Evolutionary conservation across 2,888 invertebrate species (phyloP).

Genomic region (Conops quadrifasciatus): DNA sequence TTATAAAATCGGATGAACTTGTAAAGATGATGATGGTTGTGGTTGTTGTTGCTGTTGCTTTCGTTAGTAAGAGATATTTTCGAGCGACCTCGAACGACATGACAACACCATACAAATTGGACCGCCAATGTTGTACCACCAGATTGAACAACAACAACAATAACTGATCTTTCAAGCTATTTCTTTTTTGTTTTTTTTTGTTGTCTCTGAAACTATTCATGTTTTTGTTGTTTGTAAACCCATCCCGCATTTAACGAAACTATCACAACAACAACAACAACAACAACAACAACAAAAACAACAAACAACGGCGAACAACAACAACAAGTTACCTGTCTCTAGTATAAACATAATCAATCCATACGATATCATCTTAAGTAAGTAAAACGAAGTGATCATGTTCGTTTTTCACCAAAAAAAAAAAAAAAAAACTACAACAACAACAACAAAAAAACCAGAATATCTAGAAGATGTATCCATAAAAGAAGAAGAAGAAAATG

Average conservation of each 20-base stretch:
- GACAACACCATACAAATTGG: constrained; percentile 24
- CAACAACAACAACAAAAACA: neutral
- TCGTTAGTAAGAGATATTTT: constrained; percentile 16
- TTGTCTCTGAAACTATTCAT: neutral
- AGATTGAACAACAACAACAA: neutral
- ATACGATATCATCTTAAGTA: constrained; percentile 17
- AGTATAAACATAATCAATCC: constrained; percentile 3
- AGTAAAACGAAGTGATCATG: neutral
- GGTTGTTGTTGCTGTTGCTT: constrained; percentile 7
- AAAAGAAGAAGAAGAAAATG: neutral
- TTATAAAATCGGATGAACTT: constrained; percentile 5
- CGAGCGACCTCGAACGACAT: constrained; percentile 16
- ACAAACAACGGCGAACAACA: neutral
- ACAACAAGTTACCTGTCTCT: neutral
- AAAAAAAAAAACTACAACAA: neutral
- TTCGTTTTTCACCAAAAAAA: neutral
- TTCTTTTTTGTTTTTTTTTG: neutral
- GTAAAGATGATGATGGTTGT: neutral
- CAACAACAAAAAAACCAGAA: neutral
- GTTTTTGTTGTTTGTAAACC: neutral
- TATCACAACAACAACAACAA: too few species aligned
- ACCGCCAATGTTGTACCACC: constrained; percentile 26
- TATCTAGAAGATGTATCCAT: neutral
- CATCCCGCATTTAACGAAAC: too few species aligned
- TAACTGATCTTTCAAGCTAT: neutral